Evolutionary conservation across 2,888 invertebrate genomes (phyloP).

Genomic region (Ophion ventricosus): DNA sequence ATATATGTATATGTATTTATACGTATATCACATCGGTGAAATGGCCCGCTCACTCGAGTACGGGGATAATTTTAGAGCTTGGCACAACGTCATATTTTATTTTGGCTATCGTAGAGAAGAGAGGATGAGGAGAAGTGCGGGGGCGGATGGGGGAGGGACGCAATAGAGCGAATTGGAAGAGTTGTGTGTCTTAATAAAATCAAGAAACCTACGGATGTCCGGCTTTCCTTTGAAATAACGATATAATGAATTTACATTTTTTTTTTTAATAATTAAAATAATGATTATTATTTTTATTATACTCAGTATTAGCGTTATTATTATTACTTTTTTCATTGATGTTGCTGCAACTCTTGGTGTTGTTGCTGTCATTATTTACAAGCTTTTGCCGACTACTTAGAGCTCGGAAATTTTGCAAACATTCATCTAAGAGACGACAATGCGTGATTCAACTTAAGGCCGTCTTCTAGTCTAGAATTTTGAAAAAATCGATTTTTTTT

Average conservation of each 20-base stretch:
- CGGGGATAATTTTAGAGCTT: slow-evolving; percentile 75
- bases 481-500: too few relatives aligned
- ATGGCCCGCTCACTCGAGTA: slow-evolving; percentile 28
- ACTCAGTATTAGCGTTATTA: too few relatives aligned
- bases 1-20: not conserved
- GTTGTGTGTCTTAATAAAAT: slow-evolving; percentile 15
- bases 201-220: slow-evolving; percentile 46
- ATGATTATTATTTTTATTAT: not conserved
- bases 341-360: too few relatives aligned
- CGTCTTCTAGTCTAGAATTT: too few relatives aligned
- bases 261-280: not conserved
- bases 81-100: slow-evolving; percentile 74
- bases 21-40: slow-evolving; percentile 34
- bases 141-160: not conserved
- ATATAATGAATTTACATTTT: not conserved
- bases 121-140: not conserved
- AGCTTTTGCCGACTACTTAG: too few relatives aligned
- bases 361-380: too few relatives aligned
- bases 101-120: slow-evolving; percentile 65
- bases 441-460: too few relatives aligned
- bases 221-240: slow-evolving; percentile 28
- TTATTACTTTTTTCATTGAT: too few relatives aligned
- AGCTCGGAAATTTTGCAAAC: too few relatives aligned
- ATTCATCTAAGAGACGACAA: too few relatives aligned
- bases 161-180: slow-evolving; percentile 23